Evolutionary conservation across 2,797 vertebrate genomes (phyloP).

Genomic region (Peromyscus attwateri): DNA sequence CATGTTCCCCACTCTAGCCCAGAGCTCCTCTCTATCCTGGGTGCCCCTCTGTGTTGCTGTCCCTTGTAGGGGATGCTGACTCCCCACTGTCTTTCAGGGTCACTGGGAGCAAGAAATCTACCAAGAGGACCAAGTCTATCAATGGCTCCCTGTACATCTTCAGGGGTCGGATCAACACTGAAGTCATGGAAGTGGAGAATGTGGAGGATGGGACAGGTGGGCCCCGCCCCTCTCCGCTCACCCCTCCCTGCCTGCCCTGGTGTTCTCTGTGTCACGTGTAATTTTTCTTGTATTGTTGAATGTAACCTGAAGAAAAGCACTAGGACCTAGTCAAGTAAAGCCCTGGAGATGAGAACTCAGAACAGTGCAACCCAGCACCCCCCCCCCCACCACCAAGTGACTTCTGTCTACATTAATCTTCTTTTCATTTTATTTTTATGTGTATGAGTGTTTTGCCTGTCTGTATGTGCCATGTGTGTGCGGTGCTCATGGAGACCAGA

Average conservation of each 20-base stretch:
- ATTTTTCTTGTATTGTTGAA: background rate
- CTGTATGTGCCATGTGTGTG: background rate
- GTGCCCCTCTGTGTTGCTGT: rapidly evolving
- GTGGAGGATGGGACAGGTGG: conserved; percentile 95
- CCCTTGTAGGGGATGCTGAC: rapidly evolving
- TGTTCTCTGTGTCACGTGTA: rapidly evolving
- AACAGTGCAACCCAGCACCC: rapidly evolving
- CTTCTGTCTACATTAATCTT: background rate
- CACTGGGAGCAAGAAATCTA: conserved; percentile 95
- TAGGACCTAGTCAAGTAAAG: rapidly evolving
- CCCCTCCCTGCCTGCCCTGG: background rate
- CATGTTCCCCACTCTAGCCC: background rate
- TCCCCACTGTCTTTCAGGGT: conserved; percentile 89
- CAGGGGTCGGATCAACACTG: conserved; percentile 94
- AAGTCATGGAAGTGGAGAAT: conserved; percentile 96
- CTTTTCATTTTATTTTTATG: background rate
- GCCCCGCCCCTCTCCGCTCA: rapidly evolving
- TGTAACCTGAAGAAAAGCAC: background rate
- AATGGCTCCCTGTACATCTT: conserved; percentile 97
- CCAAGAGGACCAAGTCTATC: conserved; percentile 98
- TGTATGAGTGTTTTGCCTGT: background rate
- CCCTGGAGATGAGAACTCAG: background rate
- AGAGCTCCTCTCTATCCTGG: background rate
- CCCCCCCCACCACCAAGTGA: background rate
- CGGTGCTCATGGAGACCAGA: background rate